A percentile compares a stretch with the other conserved stretches of the same genome.
These are phyloP conservation scores for Archocentrus centrarchus DNA, from an alignment of 2,113 vertebrate genomes.

Conservation along the genomic window DNA sequence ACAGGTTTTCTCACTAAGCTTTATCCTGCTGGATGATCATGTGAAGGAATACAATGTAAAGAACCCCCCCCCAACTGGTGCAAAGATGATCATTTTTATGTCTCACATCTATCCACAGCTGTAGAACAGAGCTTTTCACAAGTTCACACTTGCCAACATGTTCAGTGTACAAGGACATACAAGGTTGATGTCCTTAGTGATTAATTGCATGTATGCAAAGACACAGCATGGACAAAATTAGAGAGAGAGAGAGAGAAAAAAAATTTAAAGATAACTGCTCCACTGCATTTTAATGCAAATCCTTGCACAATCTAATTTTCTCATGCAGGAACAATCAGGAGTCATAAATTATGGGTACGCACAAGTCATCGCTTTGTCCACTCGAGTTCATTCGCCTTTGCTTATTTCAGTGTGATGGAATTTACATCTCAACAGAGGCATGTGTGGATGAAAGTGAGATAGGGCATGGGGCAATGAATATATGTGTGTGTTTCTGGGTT, in stretches of 20 bases:
- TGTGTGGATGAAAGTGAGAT: conserved; percentile 31
- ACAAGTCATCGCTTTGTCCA: conserved; percentile 11
- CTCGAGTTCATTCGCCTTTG: conserved; percentile 11
- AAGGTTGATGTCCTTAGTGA: conserved; percentile 56
- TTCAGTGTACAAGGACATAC: conserved; percentile 42
- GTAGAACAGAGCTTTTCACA: not conserved
- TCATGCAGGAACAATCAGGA: conserved; percentile 31
- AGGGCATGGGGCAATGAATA: conserved; percentile 16
- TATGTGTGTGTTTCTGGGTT: conserved; percentile 34
- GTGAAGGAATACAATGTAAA: not conserved
- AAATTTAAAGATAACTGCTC: conserved; percentile 31
- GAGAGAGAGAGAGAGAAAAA: not conserved
- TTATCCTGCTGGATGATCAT: conserved; percentile 43
- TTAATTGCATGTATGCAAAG: conserved; percentile 56
- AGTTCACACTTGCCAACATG: conserved; percentile 25
- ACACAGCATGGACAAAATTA: not conserved
- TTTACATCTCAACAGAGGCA: conserved; percentile 34
- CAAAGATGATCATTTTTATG: not conserved
- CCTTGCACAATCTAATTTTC: conserved; percentile 57
- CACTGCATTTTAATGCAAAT: conserved; percentile 47
- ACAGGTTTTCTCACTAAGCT: conserved; percentile 47
- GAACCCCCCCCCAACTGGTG: not conserved
- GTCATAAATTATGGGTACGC: conserved; percentile 47
- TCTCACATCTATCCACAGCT: not conserved
- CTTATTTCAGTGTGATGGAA: conserved; percentile 47